Conservation (phyloP, 2,888 invertebrate species). For the Adineta ricciae region DNA sequence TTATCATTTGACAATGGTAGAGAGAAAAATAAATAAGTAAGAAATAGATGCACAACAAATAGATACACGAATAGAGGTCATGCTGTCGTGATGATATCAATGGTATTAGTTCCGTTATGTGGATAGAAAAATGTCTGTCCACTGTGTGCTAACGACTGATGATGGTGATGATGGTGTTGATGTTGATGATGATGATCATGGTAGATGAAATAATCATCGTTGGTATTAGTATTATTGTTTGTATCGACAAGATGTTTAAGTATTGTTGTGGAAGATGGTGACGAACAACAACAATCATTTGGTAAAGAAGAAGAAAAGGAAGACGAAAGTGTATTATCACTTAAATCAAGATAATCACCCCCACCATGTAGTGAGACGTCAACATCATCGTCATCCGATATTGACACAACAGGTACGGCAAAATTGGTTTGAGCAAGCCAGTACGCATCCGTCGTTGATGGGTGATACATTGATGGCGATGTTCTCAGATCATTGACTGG, state of each 20-base stretch:
- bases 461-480: background rate
- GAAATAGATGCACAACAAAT: constrained; percentile 9
- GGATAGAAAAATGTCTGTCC: background rate
- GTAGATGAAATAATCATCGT: background rate
- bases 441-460: background rate
- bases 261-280: background rate
- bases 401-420: background rate
- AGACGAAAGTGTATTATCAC: constrained; percentile 11
- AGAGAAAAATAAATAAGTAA: background rate
- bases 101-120: background rate
- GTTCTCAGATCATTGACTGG: background rate
- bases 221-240: background rate
- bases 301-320: background rate
- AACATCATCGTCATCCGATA: background rate
- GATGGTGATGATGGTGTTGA: background rate
- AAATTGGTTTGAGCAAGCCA: constrained; percentile 19
- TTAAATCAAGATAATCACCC: constrained; percentile 14
- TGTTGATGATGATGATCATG: background rate
- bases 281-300: background rate
- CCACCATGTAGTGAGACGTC: constrained; percentile 12
- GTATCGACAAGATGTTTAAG: background rate
- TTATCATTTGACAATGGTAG: constrained; percentile 5
- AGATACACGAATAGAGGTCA: constrained; percentile 3
- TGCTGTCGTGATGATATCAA: background rate
- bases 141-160: background rate